Percentiles rank a stretch among this genome's conserved stretches.
These are phyloP conservation scores for Prenolepis imparis DNA, from an alignment of 2,888 invertebrate genomes.

Conservation along the genomic window DNA sequence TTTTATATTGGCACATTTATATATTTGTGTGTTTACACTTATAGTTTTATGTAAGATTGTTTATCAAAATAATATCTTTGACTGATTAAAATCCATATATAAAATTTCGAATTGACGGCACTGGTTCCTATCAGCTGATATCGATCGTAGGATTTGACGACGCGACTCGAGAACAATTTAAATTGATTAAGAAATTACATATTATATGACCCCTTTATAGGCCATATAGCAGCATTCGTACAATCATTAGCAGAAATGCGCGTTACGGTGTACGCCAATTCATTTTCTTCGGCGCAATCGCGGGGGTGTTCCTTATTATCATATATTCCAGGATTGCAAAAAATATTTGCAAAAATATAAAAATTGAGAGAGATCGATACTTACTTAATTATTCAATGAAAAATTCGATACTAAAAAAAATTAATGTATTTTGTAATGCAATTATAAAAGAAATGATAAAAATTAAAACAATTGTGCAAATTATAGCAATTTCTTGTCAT, in stretches of 20 bases:
- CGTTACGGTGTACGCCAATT: conserved; percentile 53
- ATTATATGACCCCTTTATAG: conserved; percentile 45
- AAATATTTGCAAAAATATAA: neutral
- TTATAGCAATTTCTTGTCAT: conserved; percentile 10
- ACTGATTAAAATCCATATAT: neutral
- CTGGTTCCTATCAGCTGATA: conserved; percentile 31
- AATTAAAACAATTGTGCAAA: conserved; percentile 19
- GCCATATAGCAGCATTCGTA: conserved; percentile 52
- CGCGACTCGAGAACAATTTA: conserved; percentile 25
- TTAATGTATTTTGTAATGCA: neutral
- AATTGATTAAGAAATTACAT: conserved; percentile 34
- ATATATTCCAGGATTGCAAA: neutral
- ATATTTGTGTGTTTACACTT: neutral
- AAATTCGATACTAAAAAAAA: neutral
- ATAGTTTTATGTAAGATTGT: neutral
- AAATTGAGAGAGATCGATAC: neutral
- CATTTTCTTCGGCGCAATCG: conserved; percentile 29
- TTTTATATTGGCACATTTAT: neutral
- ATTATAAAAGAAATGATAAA: neutral
- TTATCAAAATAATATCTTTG: neutral
- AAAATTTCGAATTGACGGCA: conserved; percentile 12
- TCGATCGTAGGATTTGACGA: conserved; percentile 22
- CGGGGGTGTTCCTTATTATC: conserved; percentile 39
- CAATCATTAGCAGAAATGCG: conserved; percentile 55
- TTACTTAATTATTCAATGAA: neutral